Conservation (phyloP, 1,140 invertebrate species). For the Phortica variegata region DNA sequence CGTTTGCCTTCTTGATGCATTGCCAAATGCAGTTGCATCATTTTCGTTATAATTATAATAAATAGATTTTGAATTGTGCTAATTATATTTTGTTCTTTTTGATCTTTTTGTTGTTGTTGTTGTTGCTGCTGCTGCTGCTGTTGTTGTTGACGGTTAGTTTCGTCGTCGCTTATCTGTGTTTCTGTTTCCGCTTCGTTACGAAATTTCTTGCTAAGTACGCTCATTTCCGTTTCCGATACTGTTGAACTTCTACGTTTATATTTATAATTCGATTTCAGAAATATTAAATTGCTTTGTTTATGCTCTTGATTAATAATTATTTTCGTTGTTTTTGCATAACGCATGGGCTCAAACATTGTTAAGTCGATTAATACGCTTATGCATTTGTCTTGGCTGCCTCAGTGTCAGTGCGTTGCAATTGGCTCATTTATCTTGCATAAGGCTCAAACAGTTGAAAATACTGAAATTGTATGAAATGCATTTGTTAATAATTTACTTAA, state of each 20-base stretch:
- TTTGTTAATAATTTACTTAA: no score
- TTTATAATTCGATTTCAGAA: constrained; percentile 56
- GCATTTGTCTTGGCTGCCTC: no score
- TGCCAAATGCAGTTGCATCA: neutral
- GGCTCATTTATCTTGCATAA: no score
- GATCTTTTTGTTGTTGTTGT: constrained; percentile 12
- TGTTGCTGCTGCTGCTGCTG: constrained; percentile 17
- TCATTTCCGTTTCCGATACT: constrained; percentile 15
- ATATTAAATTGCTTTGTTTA: constrained; percentile 48
- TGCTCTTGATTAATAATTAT: constrained; percentile 22
- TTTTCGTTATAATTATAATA: constrained; percentile 38
- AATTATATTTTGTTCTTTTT: constrained; percentile 26
- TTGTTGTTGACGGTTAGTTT: constrained; percentile 1
- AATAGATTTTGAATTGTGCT: constrained; percentile 50
- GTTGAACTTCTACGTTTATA: constrained; percentile 45
- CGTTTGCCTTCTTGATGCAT: no score
- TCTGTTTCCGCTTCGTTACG: no score
- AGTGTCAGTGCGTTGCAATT: no score
- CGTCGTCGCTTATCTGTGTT: no score
- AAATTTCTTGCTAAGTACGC: constrained; percentile 30
- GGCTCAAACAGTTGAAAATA: no score
- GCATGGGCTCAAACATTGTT: no score
- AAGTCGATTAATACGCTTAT: no score
- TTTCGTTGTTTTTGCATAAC: no score
- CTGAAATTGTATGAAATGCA: no score